A percentile compares a stretch with the other conserved stretches of the same genome.
Evolutionary conservation across 2,797 vertebrate species (phyloP).

Genomic region (Pantherophis vulpinus): DNA sequence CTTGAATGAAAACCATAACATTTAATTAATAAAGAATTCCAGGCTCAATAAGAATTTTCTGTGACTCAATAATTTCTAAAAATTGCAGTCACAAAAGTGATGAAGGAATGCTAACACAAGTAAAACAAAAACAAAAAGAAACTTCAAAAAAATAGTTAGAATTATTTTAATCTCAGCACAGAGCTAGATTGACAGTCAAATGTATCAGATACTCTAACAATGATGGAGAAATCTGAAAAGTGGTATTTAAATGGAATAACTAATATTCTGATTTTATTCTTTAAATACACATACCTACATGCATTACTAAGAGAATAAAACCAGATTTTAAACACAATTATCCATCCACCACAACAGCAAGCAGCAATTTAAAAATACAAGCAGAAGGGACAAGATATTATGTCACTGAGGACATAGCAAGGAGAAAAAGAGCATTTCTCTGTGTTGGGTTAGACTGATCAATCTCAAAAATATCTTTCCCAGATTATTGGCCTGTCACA

Average conservation of each 20-base stretch:
- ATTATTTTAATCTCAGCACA: neutral
- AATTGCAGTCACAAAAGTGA: neutral
- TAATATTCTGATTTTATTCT: neutral
- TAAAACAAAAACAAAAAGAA: slow-evolving; percentile 3
- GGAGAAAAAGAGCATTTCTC: neutral
- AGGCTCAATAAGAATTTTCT: slow-evolving; percentile 50
- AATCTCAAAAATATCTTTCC: neutral
- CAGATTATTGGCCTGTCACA: neutral
- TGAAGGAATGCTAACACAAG: slow-evolving; percentile 49
- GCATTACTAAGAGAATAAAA: neutral
- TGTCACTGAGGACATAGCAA: neutral
- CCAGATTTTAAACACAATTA: neutral
- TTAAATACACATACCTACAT: neutral
- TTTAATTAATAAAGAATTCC: slow-evolving; percentile 42
- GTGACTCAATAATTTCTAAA: slow-evolving; percentile 56
- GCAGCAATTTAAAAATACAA: neutral
- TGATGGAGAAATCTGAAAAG: neutral
- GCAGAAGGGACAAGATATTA: neutral
- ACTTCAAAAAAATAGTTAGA: neutral
- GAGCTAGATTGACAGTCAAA: neutral
- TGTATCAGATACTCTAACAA: accelerated
- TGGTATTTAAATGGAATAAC: neutral
- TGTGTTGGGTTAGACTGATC: neutral
- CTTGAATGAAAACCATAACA: slow-evolving; percentile 55
- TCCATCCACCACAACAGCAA: neutral